Conservation (phyloP, 2,797 vertebrate species). For the Trachurus trachurus region DNA sequence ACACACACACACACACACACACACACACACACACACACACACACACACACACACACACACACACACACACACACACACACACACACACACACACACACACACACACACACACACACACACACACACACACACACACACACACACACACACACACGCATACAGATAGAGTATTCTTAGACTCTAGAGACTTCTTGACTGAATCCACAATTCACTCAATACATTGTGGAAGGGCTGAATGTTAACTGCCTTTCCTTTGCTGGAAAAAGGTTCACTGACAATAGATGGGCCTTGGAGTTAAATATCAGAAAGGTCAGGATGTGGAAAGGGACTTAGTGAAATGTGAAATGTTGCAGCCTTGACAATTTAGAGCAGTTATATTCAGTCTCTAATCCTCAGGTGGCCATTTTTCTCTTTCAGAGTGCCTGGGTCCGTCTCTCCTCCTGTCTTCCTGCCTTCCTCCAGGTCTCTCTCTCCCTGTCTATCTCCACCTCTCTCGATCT, state of each 20-base stretch:
- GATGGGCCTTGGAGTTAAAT: conserved; percentile 84
- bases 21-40: conserved; percentile 27
- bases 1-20: conserved; percentile 32
- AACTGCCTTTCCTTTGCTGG: conserved; percentile 80
- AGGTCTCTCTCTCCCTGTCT: conserved; percentile 36
- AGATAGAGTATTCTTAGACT: conserved; percentile 54
- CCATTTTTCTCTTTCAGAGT: conserved; percentile 67
- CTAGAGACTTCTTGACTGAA: conserved; percentile 74
- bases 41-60: conserved; percentile 37
- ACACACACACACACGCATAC: conserved; percentile 36
- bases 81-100: conserved; percentile 2
- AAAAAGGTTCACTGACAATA: conserved; percentile 85
- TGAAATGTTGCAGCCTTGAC: conserved; percentile 84
- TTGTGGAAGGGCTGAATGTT: conserved; percentile 82
- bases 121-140: conserved; percentile 20
- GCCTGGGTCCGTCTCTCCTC: conserved; percentile 53
- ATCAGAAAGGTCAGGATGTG: conserved; percentile 86
- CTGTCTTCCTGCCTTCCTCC: conserved; percentile 43
- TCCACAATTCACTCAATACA: conserved; percentile 83
- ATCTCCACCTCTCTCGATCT: conserved; percentile 63
- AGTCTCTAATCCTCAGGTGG: conserved; percentile 82
- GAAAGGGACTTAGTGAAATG: conserved; percentile 85
- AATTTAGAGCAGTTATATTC: conserved; percentile 83
- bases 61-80: conserved; percentile 18
- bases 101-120: conserved; percentile 17